phyloP scores from a whole-genome alignment of 2,113 vertebrate species.

The Oreochromis tanganicae region DNA sequence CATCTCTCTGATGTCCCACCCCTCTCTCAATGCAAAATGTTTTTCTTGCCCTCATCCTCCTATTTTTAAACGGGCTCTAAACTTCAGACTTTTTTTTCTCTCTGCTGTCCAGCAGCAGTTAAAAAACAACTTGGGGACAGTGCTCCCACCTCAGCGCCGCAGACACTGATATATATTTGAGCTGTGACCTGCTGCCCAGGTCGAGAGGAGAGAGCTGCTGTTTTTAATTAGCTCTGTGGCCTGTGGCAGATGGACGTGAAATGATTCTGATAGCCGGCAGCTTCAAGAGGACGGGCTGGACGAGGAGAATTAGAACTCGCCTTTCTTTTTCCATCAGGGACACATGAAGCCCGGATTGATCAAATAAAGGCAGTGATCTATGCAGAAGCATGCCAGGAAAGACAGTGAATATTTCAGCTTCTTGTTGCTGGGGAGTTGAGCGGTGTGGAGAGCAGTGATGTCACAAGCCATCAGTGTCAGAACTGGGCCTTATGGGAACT shows the following conservation, averaged over 20 bases:
- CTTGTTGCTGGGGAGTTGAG: slow-evolving; percentile 9
- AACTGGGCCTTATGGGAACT: slow-evolving; percentile 22
- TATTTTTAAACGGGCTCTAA: background rate
- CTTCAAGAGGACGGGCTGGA: slow-evolving; percentile 35
- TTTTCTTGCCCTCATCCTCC: background rate
- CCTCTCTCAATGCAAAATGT: background rate
- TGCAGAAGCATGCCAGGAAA: slow-evolving; percentile 25
- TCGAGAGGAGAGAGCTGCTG: slow-evolving; percentile 15
- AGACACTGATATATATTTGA: slow-evolving; percentile 26
- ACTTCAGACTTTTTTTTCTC: background rate
- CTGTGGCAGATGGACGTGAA: slow-evolving; percentile 57
- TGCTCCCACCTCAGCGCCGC: background rate
- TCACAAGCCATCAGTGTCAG: slow-evolving; percentile 43
- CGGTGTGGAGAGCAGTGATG: background rate
- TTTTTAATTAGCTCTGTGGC: slow-evolving; percentile 61
- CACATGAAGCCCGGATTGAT: slow-evolving; percentile 27
- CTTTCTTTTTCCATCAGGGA: slow-evolving; percentile 19
- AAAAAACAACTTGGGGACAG: slow-evolving; percentile 7
- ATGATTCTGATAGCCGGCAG: slow-evolving; percentile 40
- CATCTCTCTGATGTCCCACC: slow-evolving; percentile 4
- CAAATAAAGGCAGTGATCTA: slow-evolving; percentile 49
- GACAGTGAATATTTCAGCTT: slow-evolving; percentile 29
- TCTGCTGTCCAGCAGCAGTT: background rate
- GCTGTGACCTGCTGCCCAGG: slow-evolving; percentile 33
- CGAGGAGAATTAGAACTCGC: slow-evolving; percentile 33